Base-by-base conservation (phyloP, 1,140 invertebrate species). In the Pogonomyrmex barbatus region DNA sequence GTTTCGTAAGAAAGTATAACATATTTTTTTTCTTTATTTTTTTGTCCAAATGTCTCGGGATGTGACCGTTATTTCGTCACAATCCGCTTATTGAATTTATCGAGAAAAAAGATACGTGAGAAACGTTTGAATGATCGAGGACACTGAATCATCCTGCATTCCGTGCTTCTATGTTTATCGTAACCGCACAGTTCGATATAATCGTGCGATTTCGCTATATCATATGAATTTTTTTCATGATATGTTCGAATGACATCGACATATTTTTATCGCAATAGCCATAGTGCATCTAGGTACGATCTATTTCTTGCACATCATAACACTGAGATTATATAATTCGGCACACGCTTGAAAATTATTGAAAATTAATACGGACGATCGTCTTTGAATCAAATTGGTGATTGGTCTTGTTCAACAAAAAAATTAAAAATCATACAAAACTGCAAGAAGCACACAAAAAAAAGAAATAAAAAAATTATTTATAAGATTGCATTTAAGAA, bases 121-220 rank as follows among this genome's bases (percentile, higher is more conserved):
- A 71, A 36, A 14, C 33, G 6, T 68, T 10, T 36, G 33, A 71
- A 71, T 58, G 30, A 33, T 3, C 77, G 42, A 58, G 8, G 4
- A 1, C 5, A 45, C 36, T 82, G 79, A 82, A 73, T 73, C 79
- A 71, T 58, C 36, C 17, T 30, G 47, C 52, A 75, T 75, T 75
- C 24, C 9, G 8, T 62, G 24, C 45, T 79, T 4, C 36, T 45
- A 17, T 4, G n/a, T 70, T 82, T 81, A 71, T 82, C 45, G 36
- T 50, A 50, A 12, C 9, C n/a, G 78, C 17, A n/a, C 39, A 24
- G n/a, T 52, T 67, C 12, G 62, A 78, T 65, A 30, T 36, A 54
- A 70, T 81, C 39, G 30, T 33, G 12, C 17, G 45, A 45, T 56
- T 81, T 45, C 33, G 50, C 2, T 70, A 50, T 70, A 70, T 81